A percentile compares a stretch with the other conserved stretches of the same genome.
Evolutionary conservation across 2,113 vertebrate genomes (phyloP).

Genomic region (Antigone vipio): DNA sequence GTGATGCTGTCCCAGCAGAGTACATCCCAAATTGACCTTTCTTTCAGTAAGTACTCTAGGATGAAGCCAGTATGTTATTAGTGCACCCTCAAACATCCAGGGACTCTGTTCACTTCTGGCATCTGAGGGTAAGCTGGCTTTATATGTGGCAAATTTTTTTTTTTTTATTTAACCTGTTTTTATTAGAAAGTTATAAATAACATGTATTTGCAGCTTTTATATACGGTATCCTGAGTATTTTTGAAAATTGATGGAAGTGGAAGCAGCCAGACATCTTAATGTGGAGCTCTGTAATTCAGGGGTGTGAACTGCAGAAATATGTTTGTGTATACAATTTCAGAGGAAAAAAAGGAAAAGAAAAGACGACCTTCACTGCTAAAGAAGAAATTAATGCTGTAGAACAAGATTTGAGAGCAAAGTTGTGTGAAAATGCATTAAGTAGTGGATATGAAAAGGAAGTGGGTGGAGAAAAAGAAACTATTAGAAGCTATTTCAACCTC

Average conservation of each 20-base stretch:
- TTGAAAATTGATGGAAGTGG: background rate
- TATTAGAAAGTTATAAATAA: too few species aligned
- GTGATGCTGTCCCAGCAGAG: background rate
- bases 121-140: background rate
- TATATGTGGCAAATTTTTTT: background rate
- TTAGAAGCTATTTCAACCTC: background rate
- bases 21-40: background rate
- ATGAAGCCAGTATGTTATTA: background rate
- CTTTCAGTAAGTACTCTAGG: background rate
- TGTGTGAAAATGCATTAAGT: background rate
- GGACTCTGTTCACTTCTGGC: background rate
- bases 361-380: background rate
- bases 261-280: background rate
- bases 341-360: background rate
- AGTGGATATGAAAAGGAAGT: background rate
- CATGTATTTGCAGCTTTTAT: background rate
- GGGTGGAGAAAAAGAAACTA: background rate
- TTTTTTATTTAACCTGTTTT: background rate
- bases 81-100: background rate
- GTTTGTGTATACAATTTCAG: background rate
- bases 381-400: background rate
- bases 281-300: background rate
- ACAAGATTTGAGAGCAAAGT: background rate
- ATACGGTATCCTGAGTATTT: background rate
- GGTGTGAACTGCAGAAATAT: background rate